Evolutionary conservation across 92 coral and sea anemone species (phyloP).

Genomic region (Porites lobata): DNA sequence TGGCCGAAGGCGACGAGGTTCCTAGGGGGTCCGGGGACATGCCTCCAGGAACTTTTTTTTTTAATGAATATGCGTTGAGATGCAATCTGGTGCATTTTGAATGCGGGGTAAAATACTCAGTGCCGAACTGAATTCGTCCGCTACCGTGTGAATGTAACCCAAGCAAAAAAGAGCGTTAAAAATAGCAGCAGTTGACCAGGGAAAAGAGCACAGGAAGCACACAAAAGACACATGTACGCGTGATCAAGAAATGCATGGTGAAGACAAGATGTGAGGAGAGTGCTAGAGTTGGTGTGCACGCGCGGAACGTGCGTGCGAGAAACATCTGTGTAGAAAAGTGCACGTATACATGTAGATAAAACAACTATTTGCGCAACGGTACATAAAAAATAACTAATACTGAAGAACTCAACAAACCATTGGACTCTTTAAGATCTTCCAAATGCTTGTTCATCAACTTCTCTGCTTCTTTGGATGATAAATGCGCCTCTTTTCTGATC

Average conservation of each 20-base stretch:
- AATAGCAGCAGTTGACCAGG: too few relatives aligned
- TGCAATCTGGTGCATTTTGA: too few relatives aligned
- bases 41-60: too few relatives aligned
- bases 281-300: background rate
- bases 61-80: too few relatives aligned
- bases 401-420: slow-evolving; percentile 53
- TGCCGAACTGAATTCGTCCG: too few relatives aligned
- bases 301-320: background rate
- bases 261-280: background rate
- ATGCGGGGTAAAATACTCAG: too few relatives aligned
- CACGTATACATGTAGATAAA: background rate
- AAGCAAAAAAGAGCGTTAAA: too few relatives aligned
- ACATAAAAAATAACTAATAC: background rate
- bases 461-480: slow-evolving; percentile 89
- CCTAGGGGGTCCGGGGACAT: too few relatives aligned
- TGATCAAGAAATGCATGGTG: background rate
- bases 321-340: too few relatives aligned
- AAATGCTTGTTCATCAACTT: slow-evolving; percentile 86
- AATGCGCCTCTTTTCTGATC: slow-evolving; percentile 82
- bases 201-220: too few relatives aligned
- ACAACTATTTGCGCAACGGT: background rate
- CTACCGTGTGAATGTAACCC: too few relatives aligned
- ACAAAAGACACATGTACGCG: background rate
- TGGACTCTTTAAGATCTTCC: slow-evolving; percentile 77
- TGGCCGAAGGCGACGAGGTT: too few relatives aligned